Percentiles rank a stretch among this genome's conserved stretches.
Evolutionary conservation across 2,797 vertebrate species (phyloP).

Genomic region (Enteromius thamalakanensis): DNA sequence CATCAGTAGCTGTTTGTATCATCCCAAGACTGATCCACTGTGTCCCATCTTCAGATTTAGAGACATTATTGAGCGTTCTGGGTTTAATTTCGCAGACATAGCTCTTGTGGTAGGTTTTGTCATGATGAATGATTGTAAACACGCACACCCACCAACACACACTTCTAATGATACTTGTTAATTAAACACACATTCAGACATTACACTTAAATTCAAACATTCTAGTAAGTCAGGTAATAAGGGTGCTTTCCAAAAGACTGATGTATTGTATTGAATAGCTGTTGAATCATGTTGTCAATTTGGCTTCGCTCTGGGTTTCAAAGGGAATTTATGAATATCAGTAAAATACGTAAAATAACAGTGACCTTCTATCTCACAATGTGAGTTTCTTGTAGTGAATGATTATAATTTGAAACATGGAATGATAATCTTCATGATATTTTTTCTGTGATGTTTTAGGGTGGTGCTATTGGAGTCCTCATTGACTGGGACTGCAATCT

Average conservation of each 20-base stretch:
- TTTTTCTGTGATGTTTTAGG: conserved; percentile 72
- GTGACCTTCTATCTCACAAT: neutral
- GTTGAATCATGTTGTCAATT: neutral
- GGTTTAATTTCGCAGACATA: conserved; percentile 83
- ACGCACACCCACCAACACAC: neutral
- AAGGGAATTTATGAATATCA: neutral
- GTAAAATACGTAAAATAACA: neutral
- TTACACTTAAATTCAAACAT: neutral
- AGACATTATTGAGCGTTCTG: conserved; percentile 84
- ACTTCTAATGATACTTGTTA: neutral
- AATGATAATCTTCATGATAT: neutral
- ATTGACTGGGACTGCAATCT: conserved; percentile 95
- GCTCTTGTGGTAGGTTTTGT: conserved; percentile 80
- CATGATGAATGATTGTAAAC: neutral
- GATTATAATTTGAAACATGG: neutral
- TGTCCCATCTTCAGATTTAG: conserved; percentile 92
- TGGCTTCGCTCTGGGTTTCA: neutral
- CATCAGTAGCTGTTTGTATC: conserved; percentile 80
- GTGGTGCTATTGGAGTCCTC: conserved; percentile 89
- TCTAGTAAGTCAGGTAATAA: neutral
- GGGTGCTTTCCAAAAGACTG: neutral
- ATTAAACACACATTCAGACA: neutral
- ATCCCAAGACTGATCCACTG: conserved; percentile 76
- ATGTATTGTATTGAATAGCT: neutral
- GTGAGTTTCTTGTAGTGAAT: neutral